Percentiles rank a stretch among this genome's conserved stretches.
Evolutionary conservation across 2,888 invertebrate species (phyloP).

Genomic region (Rotaria macrura): DNA sequence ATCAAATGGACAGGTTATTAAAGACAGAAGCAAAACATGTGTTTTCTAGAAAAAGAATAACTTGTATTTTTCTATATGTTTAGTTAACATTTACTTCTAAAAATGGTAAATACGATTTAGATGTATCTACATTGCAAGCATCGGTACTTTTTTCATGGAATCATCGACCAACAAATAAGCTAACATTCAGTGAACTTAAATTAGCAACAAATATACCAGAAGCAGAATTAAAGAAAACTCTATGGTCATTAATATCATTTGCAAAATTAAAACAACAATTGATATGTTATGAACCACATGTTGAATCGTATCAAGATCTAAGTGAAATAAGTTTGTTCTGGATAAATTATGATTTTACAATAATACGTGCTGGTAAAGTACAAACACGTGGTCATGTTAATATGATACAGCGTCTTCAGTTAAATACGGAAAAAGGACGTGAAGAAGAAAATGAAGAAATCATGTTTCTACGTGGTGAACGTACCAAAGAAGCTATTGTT

Average conservation of each 20-base stretch:
- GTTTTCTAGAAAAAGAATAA: background rate
- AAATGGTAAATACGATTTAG: slow-evolving; percentile 80
- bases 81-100: slow-evolving; percentile 80
- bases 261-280: slow-evolving; percentile 89
- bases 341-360: slow-evolving; percentile 91
- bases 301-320: slow-evolving; percentile 79
- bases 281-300: slow-evolving; percentile 68
- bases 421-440: slow-evolving; percentile 84
- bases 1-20: slow-evolving; percentile 67
- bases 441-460: slow-evolving; percentile 97
- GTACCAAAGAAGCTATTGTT: slow-evolving; percentile 74
- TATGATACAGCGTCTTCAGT: slow-evolving; percentile 81
- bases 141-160: slow-evolving; percentile 98
- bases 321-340: slow-evolving; percentile 80
- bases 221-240: slow-evolving; percentile 78
- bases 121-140: slow-evolving; percentile 99
- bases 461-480: slow-evolving; percentile 66
- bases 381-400: slow-evolving; percentile 90
- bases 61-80: background rate
- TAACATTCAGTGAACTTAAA: slow-evolving; percentile 88
- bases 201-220: slow-evolving; percentile 92
- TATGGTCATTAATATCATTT: slow-evolving; percentile 86
- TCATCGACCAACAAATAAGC: slow-evolving; percentile 76
- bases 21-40: background rate
- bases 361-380: slow-evolving; percentile 77